Conservation (phyloP, 2,888 invertebrate genomes). For the Nomada lathburiana region DNA sequence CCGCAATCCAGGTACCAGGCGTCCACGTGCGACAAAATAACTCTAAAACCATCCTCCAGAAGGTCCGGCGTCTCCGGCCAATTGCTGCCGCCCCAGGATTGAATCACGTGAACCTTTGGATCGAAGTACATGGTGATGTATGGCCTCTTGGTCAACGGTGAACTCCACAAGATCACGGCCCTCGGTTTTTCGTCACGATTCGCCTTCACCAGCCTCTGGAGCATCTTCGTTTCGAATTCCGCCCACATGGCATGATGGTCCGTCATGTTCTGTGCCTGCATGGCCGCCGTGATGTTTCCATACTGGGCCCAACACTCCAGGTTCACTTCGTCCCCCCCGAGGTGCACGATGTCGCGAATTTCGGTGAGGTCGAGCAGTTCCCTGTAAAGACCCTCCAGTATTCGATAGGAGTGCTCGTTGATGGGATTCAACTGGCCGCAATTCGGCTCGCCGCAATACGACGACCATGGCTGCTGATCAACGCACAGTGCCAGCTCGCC, state of each 20-base stretch:
- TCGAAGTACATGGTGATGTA: slow-evolving; percentile 89
- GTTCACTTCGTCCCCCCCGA: slow-evolving; percentile 94
- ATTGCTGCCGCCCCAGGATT: slow-evolving; percentile 92
- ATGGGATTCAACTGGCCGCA: slow-evolving; percentile 94
- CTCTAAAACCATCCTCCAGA: slow-evolving; percentile 90
- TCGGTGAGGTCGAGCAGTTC: slow-evolving; percentile 91
- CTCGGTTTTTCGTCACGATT: slow-evolving; percentile 86
- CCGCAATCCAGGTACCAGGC: slow-evolving; percentile 96
- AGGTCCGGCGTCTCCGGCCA: slow-evolving; percentile 93
- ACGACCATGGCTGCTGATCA: slow-evolving; percentile 92
- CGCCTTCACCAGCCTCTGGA: slow-evolving; percentile 87
- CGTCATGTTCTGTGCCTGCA: slow-evolving; percentile 90
- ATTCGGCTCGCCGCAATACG: slow-evolving; percentile 93
- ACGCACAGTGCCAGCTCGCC: slow-evolving; percentile 93
- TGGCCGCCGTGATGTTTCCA: slow-evolving; percentile 81
- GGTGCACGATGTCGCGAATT: slow-evolving; percentile 92
- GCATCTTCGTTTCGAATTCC: slow-evolving; percentile 89
- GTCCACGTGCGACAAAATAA: slow-evolving; percentile 94
- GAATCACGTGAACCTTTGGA: slow-evolving; percentile 91
- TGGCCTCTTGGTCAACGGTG: slow-evolving; percentile 90
- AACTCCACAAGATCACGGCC: slow-evolving; percentile 90
- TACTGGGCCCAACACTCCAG: slow-evolving; percentile 91
- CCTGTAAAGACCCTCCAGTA: slow-evolving; percentile 90
- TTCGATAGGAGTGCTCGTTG: slow-evolving; percentile 90
- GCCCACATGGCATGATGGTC: slow-evolving; percentile 92